phyloP scores from a whole-genome alignment of 2,888 invertebrate species.

The Acleris sparsana region DNA sequence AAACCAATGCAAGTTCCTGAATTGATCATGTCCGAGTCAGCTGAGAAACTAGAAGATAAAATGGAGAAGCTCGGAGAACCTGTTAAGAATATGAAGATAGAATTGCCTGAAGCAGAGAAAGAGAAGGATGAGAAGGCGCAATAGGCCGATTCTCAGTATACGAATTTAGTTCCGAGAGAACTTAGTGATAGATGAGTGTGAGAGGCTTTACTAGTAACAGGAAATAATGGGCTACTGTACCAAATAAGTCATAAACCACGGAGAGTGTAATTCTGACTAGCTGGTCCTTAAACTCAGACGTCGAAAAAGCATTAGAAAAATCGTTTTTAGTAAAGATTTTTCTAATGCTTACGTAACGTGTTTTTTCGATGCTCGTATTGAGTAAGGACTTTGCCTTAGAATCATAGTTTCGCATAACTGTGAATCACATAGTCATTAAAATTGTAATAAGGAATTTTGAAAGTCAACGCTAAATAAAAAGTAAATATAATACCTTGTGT shows the following conservation, averaged over 20 bases:
- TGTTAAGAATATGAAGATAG: constrained; percentile 39
- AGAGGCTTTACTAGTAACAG: constrained; percentile 41
- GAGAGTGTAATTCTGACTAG: constrained; percentile 34
- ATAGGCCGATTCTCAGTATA: constrained; percentile 33
- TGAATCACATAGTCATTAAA: constrained; percentile 59
- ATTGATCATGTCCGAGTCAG: constrained; percentile 68
- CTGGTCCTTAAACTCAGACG: constrained; percentile 18
- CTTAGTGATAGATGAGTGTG: constrained; percentile 39
- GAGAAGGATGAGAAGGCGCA: constrained; percentile 27
- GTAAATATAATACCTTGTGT: constrained; percentile 38
- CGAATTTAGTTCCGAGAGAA: constrained; percentile 38
- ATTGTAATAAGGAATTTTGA: constrained; percentile 50
- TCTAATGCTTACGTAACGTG: constrained; percentile 2
- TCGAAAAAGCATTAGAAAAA: constrained; percentile 17
- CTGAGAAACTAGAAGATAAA: constrained; percentile 58
- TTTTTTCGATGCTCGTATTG: constrained; percentile 16
- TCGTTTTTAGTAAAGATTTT: background rate
- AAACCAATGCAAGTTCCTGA: constrained; percentile 71
- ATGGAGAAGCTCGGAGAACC: constrained; percentile 41
- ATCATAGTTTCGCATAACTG: constrained; percentile 35
- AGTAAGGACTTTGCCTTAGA: constrained; percentile 23
- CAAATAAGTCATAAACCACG: constrained; percentile 65
- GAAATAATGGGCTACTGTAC: constrained; percentile 66
- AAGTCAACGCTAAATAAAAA: constrained; percentile 62
- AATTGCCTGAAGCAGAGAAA: constrained; percentile 31